Percentiles rank a stretch among this genome's conserved stretches.
These are phyloP conservation scores for Noctua pronuba DNA, from an alignment of 2,888 invertebrate species.

Conservation along the genomic window DNA sequence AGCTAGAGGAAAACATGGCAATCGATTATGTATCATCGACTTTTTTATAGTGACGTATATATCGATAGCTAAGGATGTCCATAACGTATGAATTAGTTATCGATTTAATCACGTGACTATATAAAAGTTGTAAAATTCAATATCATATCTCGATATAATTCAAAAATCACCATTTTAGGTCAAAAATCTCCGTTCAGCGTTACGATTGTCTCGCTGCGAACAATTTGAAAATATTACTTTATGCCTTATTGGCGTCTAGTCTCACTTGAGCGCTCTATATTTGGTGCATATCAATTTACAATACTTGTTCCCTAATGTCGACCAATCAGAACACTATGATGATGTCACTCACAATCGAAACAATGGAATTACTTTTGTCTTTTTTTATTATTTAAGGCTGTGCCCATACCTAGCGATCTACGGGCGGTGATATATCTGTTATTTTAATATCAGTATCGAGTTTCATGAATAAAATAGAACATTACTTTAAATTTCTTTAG, in stretches of 20 bases:
- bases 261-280: conserved; percentile 79
- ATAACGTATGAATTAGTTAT: conserved; percentile 21
- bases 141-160: conserved; percentile 44
- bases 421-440: conserved; percentile 54
- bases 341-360: conserved; percentile 39
- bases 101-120: conserved; percentile 36
- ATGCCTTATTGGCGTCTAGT: conserved; percentile 77
- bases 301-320: conserved; percentile 78
- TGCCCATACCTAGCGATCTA: conserved; percentile 68
- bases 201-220: conserved; percentile 38
- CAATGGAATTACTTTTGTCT: conserved; percentile 47
- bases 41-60: conserved; percentile 43
- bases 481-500: conserved; percentile 12
- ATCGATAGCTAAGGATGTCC: conserved; percentile 28
- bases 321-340: conserved; percentile 64
- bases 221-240: conserved; percentile 67
- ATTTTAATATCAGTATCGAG: conserved; percentile 23
- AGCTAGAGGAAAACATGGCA: conserved; percentile 73
- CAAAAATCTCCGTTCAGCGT: conserved; percentile 51
- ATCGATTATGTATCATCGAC: conserved; percentile 54
- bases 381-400: conserved; percentile 57
- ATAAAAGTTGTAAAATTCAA: conserved; percentile 36
- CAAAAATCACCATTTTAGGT: conserved; percentile 44
- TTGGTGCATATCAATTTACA: conserved; percentile 79
- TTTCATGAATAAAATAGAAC: conserved; percentile 28